Evolutionary conservation across 2,113 vertebrate species (phyloP).

Genomic region (Uria lomvia): DNA sequence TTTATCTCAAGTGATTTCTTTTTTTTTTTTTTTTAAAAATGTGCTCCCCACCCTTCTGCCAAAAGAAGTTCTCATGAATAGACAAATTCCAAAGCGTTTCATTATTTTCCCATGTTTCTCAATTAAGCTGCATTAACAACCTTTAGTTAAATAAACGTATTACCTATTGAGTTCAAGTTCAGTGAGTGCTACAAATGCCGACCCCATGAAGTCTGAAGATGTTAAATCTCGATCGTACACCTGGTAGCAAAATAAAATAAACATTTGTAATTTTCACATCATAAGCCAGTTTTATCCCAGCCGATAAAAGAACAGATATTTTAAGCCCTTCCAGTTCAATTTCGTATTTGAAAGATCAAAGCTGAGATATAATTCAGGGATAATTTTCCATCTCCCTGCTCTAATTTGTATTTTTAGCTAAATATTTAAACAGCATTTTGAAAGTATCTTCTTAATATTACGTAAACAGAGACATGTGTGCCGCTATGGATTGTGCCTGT

Average conservation of each 20-base stretch:
- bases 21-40: background rate
- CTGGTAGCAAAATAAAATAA: conserved; percentile 65
- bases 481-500: background rate
- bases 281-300: background rate
- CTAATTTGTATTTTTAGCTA: conserved; percentile 47
- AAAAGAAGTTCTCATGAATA: background rate
- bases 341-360: conserved; percentile 27
- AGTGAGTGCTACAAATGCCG: conserved; percentile 73
- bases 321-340: conserved; percentile 17
- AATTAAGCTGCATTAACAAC: background rate
- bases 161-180: conserved; percentile 89
- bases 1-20: background rate
- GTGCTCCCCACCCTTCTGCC: background rate
- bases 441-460: conserved; percentile 51
- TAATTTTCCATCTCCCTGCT: conserved; percentile 9
- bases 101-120: background rate
- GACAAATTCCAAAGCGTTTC: background rate
- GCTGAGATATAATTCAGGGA: conserved; percentile 19
- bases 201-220: conserved; percentile 94
- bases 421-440: conserved; percentile 63
- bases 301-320: background rate
- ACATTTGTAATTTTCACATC: background rate
- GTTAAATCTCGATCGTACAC: conserved; percentile 94
- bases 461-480: conserved; percentile 54
- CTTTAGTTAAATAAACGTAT: background rate